Evolutionary conservation across 2,113 vertebrate species (phyloP), one percentile per base, ranked within the genome.

Genomic region (Plotosus lineatus): DNA sequence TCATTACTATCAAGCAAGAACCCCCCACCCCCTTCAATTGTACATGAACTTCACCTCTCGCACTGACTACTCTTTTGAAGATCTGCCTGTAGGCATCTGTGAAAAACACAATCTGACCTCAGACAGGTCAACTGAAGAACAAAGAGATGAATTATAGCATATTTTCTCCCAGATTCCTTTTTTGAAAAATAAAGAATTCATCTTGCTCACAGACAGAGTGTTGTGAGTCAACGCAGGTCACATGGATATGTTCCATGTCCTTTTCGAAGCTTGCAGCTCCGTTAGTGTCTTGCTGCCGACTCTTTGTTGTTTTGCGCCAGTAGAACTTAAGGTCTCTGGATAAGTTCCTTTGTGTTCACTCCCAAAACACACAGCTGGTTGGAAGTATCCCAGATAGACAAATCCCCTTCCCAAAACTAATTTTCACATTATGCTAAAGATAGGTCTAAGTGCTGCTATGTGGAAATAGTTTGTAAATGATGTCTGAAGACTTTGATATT

Each of bases 111-210:
- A 12, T 63, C 63, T 82, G 84, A 83, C 82, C 86, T 89, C 89
- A 71, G 82, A 26, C 82, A 85, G 79, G 83, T 85, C 79, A 51
- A 53, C 60, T 55, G 85, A 53, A 83, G 26, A 85, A 81, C 81
- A 80, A 40, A 77, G 48, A 75, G 77, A 80, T 89, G 82, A 88
- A 88, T 88, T 82, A 88, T 87, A 77, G 80, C 87, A 71, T 8
- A 77, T 82, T 26, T 36, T 28, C 61, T 84, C 85, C 69, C n/a
- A 4, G 11, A 28, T 63, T 51, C 17, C 0, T 19, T 63, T 10
- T 12, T 82, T n/a, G n/a, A 78, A 75, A 88, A 87, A 85, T 55
- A 83, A 83, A 74, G 71, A 51, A 63, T 75, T 75, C 11, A 60
- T 81, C 71, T 51, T 42, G 31, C 23, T 75, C 28, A 81, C 33